phyloP scores from a whole-genome alignment of 2,888 invertebrate species.

The Dryomyza anilis region DNA sequence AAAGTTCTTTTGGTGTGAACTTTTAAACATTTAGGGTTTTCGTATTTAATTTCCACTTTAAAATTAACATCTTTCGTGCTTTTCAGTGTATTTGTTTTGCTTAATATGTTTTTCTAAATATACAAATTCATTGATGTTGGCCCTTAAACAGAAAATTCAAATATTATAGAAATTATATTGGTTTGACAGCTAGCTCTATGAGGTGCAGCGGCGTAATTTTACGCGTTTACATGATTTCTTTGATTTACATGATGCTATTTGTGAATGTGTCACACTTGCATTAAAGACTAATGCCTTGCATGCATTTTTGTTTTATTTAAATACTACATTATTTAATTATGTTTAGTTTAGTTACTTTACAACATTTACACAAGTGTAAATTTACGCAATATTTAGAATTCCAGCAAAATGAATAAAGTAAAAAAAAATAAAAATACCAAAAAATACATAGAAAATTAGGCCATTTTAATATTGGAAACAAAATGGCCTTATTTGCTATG shows the following conservation, averaged over 20 bases:
- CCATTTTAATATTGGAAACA: too few relatives aligned
- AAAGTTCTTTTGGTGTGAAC: neutral
- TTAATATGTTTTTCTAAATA: neutral
- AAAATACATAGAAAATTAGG: too few relatives aligned
- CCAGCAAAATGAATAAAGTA: slow-evolving; percentile 24
- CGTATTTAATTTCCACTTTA: too few relatives aligned
- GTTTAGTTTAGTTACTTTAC: too few relatives aligned
- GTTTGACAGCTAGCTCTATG: too few relatives aligned
- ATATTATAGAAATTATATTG: too few relatives aligned
- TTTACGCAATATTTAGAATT: slow-evolving; percentile 45
- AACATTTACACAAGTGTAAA: slow-evolving; percentile 34
- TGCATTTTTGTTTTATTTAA: slow-evolving; percentile 14
- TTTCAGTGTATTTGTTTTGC: slow-evolving; percentile 14
- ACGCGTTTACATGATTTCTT: too few relatives aligned
- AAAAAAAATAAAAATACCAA: slow-evolving; percentile 35
- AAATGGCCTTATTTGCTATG: slow-evolving; percentile 25
- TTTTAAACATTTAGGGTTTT: too few relatives aligned
- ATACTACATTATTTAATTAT: slow-evolving; percentile 23
- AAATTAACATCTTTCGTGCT: neutral
- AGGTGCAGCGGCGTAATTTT: too few relatives aligned
- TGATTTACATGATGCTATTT: too few relatives aligned
- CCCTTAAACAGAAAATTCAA: too few relatives aligned
- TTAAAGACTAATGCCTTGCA: slow-evolving; percentile 33
- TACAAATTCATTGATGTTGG: too few relatives aligned
- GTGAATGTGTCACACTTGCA: slow-evolving; percentile 28